Evolutionary conservation across 30 jellyfish, hydroid and myxozoan species (phyloP), one percentile per base, ranked within the genome.

Genomic region (Chironex yamaguchii): DNA sequence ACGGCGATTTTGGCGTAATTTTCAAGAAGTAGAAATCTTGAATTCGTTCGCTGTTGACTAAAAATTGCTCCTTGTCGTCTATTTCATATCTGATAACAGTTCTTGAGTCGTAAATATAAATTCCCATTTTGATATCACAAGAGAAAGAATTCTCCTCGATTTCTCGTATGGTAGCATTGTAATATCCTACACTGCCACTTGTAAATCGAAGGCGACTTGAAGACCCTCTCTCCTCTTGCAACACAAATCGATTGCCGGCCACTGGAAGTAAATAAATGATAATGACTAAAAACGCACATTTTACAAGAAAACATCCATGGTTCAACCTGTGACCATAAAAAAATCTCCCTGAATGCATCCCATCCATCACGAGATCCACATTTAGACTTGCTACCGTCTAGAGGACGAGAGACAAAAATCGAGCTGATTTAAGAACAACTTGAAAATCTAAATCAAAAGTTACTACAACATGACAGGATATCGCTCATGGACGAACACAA

Each of bases 51-150:
- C 89, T 58, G 14, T 65, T 67, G 26, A 76, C 96, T 1, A 76
- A 48, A 49, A 86, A 86, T 42, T 36, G 27, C 13, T 80, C 66
- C 11, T 53, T 28, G 34, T 79, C 73, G 83, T 71, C 92, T 1
- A 71, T 63, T 36, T 62, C 76, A 33, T 48, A 89, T 49, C 27
- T 68, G 11, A 89, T 89, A 21, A 52, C 31, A 17, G 88, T 79
- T 12, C 70, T 87, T 6, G 76, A 28, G 52, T 89, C 93, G 34
- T 89, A 81, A 49, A 89, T 80, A 62, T 89, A 89, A 27, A 89
- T 79, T 0, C 97, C 97, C 90, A 89, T 79, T 80, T 89, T 89
- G 89, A 79, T 71, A 28, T 89, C 88, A 49, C 87, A 79, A 14
- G 86, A n/a, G 28, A n/a, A 26, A 28, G 58, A 23, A 25, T 42